These are phyloP conservation scores for Synanthedon tipuliformis DNA, from an alignment of 2,888 invertebrate genomes.

Conservation along the genomic window DNA sequence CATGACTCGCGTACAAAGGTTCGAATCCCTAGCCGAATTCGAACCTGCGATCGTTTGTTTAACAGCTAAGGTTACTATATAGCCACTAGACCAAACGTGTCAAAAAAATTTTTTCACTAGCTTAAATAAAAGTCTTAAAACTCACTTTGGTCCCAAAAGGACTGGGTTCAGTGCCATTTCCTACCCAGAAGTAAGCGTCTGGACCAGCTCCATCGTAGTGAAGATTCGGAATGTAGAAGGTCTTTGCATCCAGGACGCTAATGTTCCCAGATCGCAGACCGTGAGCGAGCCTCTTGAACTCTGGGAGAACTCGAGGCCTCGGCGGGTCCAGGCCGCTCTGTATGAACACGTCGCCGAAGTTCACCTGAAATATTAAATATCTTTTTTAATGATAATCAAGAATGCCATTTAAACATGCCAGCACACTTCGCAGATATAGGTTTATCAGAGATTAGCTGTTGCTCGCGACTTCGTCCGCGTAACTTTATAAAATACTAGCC, in stretches of 20 bases:
- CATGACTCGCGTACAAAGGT: too few species aligned
- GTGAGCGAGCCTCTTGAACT: constrained; percentile 88
- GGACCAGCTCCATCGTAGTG: constrained; percentile 93
- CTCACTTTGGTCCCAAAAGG: constrained; percentile 82
- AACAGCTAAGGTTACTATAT: too few species aligned
- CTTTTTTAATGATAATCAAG: background rate
- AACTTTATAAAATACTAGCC: too few species aligned
- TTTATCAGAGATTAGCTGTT: too few species aligned
- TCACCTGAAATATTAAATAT: constrained; percentile 72
- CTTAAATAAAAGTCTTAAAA: background rate
- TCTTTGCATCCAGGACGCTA: constrained; percentile 90
- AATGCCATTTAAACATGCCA: too few species aligned
- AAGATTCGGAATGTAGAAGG: constrained; percentile 91
- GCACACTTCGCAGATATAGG: too few species aligned
- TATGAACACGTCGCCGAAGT: constrained; percentile 89
- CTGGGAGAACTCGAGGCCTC: constrained; percentile 82
- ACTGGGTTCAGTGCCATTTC: constrained; percentile 85
- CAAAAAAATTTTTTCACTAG: too few species aligned
- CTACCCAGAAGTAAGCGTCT: constrained; percentile 96
- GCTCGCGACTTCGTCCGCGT: too few species aligned
- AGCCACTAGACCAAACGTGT: too few species aligned
- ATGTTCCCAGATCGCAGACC: constrained; percentile 91
- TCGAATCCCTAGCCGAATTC: too few species aligned
- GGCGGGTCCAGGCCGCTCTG: constrained; percentile 83
- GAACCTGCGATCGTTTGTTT: too few species aligned